Conservation (phyloP, 1,140 invertebrate genomes). For the Drosophila tani region DNA sequence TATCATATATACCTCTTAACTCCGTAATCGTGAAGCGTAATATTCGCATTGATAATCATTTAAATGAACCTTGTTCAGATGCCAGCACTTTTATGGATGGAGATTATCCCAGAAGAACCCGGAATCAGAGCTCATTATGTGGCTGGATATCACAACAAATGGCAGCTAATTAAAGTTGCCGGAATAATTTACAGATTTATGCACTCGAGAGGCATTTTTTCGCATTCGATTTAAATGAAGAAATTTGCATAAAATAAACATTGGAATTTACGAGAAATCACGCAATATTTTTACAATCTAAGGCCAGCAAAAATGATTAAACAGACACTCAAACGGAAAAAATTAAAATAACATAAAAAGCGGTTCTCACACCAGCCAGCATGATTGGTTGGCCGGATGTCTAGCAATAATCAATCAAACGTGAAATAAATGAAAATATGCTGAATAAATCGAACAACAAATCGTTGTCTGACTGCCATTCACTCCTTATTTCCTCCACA, state of each 20-base stretch:
- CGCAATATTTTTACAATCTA: slow-evolving; percentile 65
- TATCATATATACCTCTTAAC: not conserved
- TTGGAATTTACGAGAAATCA: slow-evolving; percentile 73
- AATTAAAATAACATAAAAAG: slow-evolving; percentile 36
- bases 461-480: slow-evolving; percentile 36
- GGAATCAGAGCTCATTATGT: slow-evolving; percentile 52
- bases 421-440: slow-evolving; percentile 76
- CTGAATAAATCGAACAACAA: slow-evolving; percentile 53
- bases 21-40: slow-evolving; percentile 1
- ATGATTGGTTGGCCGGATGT: slow-evolving; percentile 16
- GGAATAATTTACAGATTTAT: slow-evolving; percentile 77
- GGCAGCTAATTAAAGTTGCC: slow-evolving; percentile 73
- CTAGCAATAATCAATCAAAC: slow-evolving; percentile 77
- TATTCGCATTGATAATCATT: slow-evolving; percentile 22
- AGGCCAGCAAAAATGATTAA: slow-evolving; percentile 2
- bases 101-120: slow-evolving; percentile 30
- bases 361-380: not conserved
- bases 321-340: slow-evolving; percentile 4
- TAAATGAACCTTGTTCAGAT: slow-evolving; percentile 16
- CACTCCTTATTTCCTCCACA: slow-evolving; percentile 17
- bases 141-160: slow-evolving; percentile 60
- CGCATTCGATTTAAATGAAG: slow-evolving; percentile 33
- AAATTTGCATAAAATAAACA: slow-evolving; percentile 81
- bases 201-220: slow-evolving; percentile 41
- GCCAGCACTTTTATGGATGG: slow-evolving; percentile 1